phyloP scores from a whole-genome alignment of 2,797 vertebrate genomes.

The Scyliorhinus canicula region DNA sequence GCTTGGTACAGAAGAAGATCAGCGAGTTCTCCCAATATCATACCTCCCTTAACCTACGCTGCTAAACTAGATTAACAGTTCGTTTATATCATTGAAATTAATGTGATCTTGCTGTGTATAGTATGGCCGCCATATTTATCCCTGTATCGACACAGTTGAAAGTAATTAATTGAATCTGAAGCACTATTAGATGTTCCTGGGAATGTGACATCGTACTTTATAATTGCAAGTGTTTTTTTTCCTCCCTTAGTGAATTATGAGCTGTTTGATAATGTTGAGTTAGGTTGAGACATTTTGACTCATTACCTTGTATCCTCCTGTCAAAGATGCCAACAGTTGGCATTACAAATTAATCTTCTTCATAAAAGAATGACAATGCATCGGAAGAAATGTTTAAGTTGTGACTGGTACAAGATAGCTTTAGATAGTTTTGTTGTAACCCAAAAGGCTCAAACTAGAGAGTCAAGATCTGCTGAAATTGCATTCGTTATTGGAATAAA shows the following conservation, averaged over 20 bases:
- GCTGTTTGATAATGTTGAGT: not conserved
- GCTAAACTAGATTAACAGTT: not conserved
- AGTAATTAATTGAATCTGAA: conserved; percentile 24
- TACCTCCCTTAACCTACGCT: not conserved
- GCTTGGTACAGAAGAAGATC: not conserved
- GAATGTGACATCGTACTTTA: not conserved
- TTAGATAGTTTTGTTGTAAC: not conserved
- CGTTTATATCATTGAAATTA: not conserved
- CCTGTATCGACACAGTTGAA: not conserved
- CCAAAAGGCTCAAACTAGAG: not conserved
- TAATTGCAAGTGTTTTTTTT: not conserved
- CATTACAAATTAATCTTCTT: not conserved
- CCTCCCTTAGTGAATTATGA: conserved; percentile 10
- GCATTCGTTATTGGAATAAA: not conserved
- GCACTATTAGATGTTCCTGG: not conserved
- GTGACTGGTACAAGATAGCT: not conserved
- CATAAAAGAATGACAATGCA: not conserved
- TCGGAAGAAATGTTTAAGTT: not conserved
- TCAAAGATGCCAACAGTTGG: not conserved
- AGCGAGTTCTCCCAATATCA: not conserved
- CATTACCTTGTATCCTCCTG: not conserved
- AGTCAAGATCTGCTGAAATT: not conserved
- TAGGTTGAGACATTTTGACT: conserved; percentile 26
- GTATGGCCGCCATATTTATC: not conserved
- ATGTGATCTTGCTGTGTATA: not conserved